phyloP scores from a whole-genome alignment of 2,113 vertebrate species.

The Forbesichthys papilliferus region DNA sequence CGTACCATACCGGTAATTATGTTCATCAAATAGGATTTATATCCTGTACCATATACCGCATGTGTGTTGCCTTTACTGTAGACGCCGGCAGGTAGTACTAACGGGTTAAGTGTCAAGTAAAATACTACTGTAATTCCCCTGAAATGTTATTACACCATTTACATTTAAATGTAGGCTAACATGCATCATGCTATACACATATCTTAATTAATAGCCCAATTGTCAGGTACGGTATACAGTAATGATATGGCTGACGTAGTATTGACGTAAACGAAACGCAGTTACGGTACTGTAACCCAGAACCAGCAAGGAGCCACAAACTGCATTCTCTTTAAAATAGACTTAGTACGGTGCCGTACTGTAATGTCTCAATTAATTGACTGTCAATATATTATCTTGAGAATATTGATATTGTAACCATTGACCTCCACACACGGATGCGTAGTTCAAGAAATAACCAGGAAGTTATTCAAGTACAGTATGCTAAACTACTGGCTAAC shows the following conservation, averaged over 20 bases:
- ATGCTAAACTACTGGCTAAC: constrained; percentile 49
- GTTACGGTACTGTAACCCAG: not conserved
- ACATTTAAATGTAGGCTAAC: not conserved
- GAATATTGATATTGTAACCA: not conserved
- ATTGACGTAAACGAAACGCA: not conserved
- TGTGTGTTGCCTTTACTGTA: not conserved
- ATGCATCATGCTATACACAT: too few species aligned
- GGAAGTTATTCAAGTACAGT: constrained; percentile 51
- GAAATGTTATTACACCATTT: constrained; percentile 1
- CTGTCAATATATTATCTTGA: not conserved
- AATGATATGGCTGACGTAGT: constrained; percentile 22
- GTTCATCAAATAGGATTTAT: too few species aligned
- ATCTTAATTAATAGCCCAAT: not conserved
- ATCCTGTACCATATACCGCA: too few species aligned
- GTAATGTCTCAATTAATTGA: not conserved
- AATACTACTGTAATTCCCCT: not conserved
- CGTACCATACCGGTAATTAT: constrained; percentile 35
- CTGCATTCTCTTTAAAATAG: too few species aligned
- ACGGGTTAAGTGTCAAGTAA: not conserved
- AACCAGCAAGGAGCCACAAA: too few species aligned
- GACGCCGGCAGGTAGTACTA: constrained; percentile 35
- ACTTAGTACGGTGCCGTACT: not conserved
- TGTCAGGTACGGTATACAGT: not conserved
- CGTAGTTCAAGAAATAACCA: constrained; percentile 44
- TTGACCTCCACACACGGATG: constrained; percentile 54